phyloP scores from a whole-genome alignment of 2,797 vertebrate genomes.

The Apogon hyalosoma region DNA sequence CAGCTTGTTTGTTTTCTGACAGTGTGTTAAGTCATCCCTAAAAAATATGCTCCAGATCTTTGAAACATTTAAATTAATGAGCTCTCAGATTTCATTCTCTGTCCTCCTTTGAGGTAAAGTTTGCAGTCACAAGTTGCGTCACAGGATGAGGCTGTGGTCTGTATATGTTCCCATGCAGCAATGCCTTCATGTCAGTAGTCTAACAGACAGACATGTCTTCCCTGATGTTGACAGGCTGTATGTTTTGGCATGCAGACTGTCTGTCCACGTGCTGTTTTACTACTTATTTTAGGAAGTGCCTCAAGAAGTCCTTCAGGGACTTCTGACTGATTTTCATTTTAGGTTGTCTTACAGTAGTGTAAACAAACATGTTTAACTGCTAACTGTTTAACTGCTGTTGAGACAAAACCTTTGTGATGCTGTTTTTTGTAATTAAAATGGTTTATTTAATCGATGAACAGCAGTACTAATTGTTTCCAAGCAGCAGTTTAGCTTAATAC shows the following conservation, averaged over 20 bases:
- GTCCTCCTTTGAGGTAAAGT: constrained; percentile 16
- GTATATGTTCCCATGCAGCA: background rate
- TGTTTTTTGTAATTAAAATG: too few relatives aligned
- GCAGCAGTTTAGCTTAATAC: too few relatives aligned
- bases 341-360: background rate
- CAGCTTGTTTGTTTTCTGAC: constrained; percentile 21
- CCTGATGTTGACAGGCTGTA: background rate
- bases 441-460: too few relatives aligned
- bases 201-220: background rate
- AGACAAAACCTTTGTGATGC: too few relatives aligned
- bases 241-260: constrained; percentile 5
- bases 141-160: constrained; percentile 6
- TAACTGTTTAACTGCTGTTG: background rate
- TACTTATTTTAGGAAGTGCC: constrained; percentile 46
- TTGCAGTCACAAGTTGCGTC: constrained; percentile 16
- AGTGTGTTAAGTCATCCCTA: constrained; percentile 13
- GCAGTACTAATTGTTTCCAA: too few relatives aligned
- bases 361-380: background rate
- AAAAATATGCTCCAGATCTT: constrained; percentile 3
- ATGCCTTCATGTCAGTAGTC: background rate
- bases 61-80: background rate
- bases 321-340: constrained; percentile 7
- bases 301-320: constrained; percentile 23
- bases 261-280: constrained; percentile 2
- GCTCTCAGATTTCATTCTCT: background rate